Percentiles rank a stretch among this genome's conserved stretches.
These are phyloP conservation scores for Lysandra bellargus DNA, from an alignment of 2,888 invertebrate genomes.

Conservation along the genomic window DNA sequence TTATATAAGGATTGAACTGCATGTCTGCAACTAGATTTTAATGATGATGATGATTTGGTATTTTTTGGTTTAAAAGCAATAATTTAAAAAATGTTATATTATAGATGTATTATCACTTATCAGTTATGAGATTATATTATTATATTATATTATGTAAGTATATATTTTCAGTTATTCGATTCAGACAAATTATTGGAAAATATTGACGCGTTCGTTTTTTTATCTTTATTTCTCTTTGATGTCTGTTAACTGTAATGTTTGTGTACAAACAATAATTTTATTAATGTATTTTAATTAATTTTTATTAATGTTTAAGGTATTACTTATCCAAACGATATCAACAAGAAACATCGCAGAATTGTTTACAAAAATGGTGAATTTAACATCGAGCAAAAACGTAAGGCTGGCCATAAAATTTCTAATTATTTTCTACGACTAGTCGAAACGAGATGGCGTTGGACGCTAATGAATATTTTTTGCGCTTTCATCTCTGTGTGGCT, in stretches of 20 bases:
- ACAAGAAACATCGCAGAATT: conserved; percentile 72
- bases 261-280: not conserved
- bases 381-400: conserved; percentile 85
- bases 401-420: conserved; percentile 82
- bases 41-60: too few relatives aligned
- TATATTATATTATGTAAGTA: too few relatives aligned
- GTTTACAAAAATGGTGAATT: conserved; percentile 94
- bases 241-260: not conserved
- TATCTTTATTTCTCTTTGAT: too few relatives aligned
- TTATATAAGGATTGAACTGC: too few relatives aligned
- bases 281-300: not conserved
- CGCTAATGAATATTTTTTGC: conserved; percentile 89
- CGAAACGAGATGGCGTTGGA: conserved; percentile 95
- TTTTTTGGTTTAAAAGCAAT: too few relatives aligned
- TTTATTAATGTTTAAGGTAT: conserved; percentile 34
- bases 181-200: too few relatives aligned
- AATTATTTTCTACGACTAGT: conserved; percentile 91
- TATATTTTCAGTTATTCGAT: too few relatives aligned
- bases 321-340: conserved; percentile 35
- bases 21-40: too few relatives aligned
- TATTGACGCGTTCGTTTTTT: too few relatives aligned
- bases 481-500: conserved; percentile 94
- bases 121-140: too few relatives aligned
- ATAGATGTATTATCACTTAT: too few relatives aligned
- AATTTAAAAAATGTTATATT: too few relatives aligned